phyloP scores from a whole-genome alignment of 2,888 invertebrate species.

The Agrilus mali region DNA sequence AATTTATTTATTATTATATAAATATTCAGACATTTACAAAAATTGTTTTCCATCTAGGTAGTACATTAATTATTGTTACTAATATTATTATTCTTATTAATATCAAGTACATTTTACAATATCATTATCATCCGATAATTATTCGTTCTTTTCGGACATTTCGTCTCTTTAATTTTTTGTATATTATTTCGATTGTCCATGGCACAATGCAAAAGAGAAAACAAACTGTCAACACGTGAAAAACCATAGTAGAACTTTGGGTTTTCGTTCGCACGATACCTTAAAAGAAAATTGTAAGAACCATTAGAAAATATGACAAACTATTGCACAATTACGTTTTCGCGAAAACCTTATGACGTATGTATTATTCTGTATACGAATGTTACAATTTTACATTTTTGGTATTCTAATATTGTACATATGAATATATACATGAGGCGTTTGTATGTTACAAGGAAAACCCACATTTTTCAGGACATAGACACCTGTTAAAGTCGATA shows the following conservation, averaged over 20 bases:
- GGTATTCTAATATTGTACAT: too few species aligned
- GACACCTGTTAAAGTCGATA: too few species aligned
- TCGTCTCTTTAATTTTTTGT: constrained; percentile 4
- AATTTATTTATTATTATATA: too few species aligned
- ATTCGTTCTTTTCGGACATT: constrained; percentile 1
- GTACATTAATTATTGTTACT: too few species aligned
- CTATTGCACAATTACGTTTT: constrained; percentile 6
- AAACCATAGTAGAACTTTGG: constrained; percentile 50
- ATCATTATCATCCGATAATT: neutral
- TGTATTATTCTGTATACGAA: neutral
- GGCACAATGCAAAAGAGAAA: constrained; percentile 53
- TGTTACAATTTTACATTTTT: neutral
- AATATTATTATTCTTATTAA: too few species aligned
- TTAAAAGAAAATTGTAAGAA: constrained; percentile 27
- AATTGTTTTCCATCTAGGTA: too few species aligned
- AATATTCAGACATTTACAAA: too few species aligned
- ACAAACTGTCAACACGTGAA: constrained; percentile 52
- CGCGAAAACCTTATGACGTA: neutral
- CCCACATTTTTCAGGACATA: too few species aligned
- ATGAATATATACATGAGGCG: too few species aligned
- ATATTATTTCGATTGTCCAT: constrained; percentile 49
- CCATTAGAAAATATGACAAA: constrained; percentile 34
- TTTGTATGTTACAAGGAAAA: too few species aligned
- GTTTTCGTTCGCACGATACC: constrained; percentile 50
- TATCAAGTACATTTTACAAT: neutral